Evolutionary conservation across 2,888 invertebrate genomes (phyloP).

Genomic region (Synergus laeviventris): DNA sequence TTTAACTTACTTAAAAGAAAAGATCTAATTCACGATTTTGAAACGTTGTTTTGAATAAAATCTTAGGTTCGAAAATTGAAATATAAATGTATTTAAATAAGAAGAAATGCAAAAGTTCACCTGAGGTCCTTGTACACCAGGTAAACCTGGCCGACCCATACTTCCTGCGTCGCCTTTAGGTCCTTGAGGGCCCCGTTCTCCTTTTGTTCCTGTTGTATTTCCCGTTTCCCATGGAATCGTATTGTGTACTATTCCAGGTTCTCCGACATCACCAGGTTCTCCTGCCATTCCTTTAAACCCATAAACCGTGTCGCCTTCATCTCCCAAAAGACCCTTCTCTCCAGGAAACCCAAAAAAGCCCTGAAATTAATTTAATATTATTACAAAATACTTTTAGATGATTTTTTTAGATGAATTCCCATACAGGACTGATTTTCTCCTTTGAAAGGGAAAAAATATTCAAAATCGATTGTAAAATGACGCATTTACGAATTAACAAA

Average conservation of each 20-base stretch:
- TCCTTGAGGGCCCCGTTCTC: slow-evolving; percentile 57
- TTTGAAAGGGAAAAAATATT: too few species aligned
- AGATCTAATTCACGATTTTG: too few species aligned
- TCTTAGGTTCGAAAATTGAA: background rate
- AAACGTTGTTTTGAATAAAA: slow-evolving; percentile 41
- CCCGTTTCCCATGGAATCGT: slow-evolving; percentile 57
- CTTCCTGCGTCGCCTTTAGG: slow-evolving; percentile 76
- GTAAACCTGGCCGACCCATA: slow-evolving; percentile 69
- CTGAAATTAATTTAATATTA: background rate
- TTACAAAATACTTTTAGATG: background rate
- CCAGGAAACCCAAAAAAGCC: slow-evolving; percentile 3
- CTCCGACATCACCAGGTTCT: slow-evolving; percentile 77
- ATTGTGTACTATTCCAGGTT: slow-evolving; percentile 59
- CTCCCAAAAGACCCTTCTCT: slow-evolving; percentile 78
- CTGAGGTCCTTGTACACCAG: slow-evolving; percentile 71
- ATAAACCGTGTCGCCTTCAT: slow-evolving; percentile 77
- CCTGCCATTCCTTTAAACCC: slow-evolving; percentile 70
- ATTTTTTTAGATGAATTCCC: too few species aligned
- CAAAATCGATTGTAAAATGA: too few species aligned
- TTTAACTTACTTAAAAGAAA: too few species aligned
- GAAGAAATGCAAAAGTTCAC: slow-evolving; percentile 52
- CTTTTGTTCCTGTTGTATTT: slow-evolving; percentile 69
- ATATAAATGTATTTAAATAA: slow-evolving; percentile 4
- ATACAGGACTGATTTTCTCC: too few species aligned
- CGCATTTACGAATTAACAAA: too few species aligned